A percentile compares a stretch with the other conserved stretches of the same genome.
Conservation (phyloP, 2,888 invertebrate species). For the Pyrochroa serraticornis region DNA sequence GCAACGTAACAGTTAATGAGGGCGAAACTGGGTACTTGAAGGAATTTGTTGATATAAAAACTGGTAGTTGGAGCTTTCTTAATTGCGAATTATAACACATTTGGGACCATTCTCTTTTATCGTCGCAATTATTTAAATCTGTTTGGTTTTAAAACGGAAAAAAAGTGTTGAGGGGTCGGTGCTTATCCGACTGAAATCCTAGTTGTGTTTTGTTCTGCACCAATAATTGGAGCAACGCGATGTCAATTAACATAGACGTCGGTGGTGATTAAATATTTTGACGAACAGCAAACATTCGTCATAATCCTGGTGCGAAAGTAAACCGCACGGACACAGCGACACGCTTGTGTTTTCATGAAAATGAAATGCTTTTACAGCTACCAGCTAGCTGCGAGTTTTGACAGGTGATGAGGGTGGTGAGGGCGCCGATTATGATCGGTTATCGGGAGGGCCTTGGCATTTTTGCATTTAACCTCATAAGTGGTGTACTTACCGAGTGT, state of each 20-base stretch:
- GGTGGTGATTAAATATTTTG: conserved; percentile 22
- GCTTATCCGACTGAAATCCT: no score
- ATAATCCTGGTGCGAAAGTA: conserved; percentile 26
- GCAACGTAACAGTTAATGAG: no score
- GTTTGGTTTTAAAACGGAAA: no score
- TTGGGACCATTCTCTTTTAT: neutral
- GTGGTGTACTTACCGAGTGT: conserved; percentile 68
- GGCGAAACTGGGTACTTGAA: no score
- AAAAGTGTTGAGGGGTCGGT: no score
- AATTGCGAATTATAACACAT: no score
- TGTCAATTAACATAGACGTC: neutral
- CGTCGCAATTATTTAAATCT: no score
- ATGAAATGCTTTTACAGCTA: conserved; percentile 22
- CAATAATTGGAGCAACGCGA: conserved; percentile 7
- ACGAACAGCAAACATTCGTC: conserved; percentile 24
- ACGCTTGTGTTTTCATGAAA: conserved; percentile 24
- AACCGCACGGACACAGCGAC: conserved; percentile 18
- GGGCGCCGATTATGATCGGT: conserved; percentile 24
- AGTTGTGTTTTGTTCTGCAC: no score
- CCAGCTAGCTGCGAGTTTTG: conserved; percentile 17
- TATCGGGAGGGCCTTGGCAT: conserved; percentile 26
- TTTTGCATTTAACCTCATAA: conserved; percentile 19
- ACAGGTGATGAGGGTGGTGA: conserved; percentile 29
- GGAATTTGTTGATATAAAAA: no score
- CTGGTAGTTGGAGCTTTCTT: no score